Percentiles rank a stretch among this genome's conserved stretches.
Conservation (phyloP, 2,888 invertebrate species). For the Limenitis camilla region DNA sequence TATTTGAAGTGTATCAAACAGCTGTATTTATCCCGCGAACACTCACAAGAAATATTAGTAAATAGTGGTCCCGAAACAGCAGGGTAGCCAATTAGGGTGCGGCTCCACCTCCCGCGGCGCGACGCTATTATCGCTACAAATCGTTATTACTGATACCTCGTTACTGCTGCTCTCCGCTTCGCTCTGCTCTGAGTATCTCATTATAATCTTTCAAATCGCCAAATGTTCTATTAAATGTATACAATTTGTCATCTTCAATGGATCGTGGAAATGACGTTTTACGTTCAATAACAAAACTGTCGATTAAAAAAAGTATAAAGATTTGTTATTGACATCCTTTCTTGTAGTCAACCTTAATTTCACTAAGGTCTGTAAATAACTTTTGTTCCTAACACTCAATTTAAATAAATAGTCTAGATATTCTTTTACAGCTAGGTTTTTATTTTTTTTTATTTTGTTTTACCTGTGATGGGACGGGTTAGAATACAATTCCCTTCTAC, state of each 20-base stretch:
- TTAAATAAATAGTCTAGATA: no score
- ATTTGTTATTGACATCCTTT: no score
- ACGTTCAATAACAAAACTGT: no score
- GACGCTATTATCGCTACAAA: conserved; percentile 32
- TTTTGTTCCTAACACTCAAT: no score
- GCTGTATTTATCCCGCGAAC: neutral
- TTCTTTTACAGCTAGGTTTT: no score
- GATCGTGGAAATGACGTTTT: neutral
- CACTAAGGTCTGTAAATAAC: no score
- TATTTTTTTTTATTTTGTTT: no score
- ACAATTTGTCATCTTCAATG: neutral
- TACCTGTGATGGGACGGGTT: no score
- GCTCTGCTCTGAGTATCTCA: conserved; percentile 4
- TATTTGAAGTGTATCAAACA: neutral
- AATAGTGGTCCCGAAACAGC: conserved; percentile 24
- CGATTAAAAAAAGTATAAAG: no score
- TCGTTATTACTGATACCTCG: conserved; percentile 27
- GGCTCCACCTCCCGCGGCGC: conserved; percentile 30
- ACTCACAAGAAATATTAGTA: conserved; percentile 8
- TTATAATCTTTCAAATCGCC: conserved; percentile 9
- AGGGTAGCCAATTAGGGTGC: conserved; percentile 35
- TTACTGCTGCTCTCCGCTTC: conserved; percentile 12
- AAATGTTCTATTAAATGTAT: conserved; percentile 1
- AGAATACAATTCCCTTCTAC: no score
- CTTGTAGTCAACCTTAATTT: no score